Conservation (phyloP, 2,113 vertebrate species). For the Hystrix cristata region DNA sequence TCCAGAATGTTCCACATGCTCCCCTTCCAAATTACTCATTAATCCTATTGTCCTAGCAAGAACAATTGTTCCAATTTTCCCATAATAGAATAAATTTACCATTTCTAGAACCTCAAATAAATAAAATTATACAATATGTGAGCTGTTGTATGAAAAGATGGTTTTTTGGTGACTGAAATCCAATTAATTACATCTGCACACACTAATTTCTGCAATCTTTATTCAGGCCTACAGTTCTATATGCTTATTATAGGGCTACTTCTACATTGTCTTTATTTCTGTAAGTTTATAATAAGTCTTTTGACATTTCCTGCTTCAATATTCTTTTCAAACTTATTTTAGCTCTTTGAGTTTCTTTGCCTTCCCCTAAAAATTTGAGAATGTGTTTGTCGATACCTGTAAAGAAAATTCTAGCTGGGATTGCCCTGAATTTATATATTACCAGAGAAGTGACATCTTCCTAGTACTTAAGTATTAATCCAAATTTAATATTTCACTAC, state of each 20-base stretch:
- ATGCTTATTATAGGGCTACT: background rate
- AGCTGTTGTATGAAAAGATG: background rate
- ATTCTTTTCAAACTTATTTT: background rate
- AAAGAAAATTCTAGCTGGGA: background rate
- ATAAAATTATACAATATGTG: background rate
- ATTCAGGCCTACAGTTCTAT: background rate
- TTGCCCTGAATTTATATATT: background rate
- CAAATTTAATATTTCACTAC: slow-evolving; percentile 2
- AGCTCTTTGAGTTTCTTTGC: background rate
- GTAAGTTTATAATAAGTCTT: background rate
- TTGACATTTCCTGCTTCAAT: background rate
- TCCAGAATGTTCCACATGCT: background rate
- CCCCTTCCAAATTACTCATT: background rate
- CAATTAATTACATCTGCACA: background rate
- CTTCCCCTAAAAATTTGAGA: background rate
- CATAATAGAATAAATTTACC: background rate
- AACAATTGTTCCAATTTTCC: background rate
- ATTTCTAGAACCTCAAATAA: background rate
- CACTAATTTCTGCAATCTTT: background rate
- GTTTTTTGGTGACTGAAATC: background rate
- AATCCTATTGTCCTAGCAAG: background rate
- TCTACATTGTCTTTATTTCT: background rate
- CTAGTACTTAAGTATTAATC: background rate
- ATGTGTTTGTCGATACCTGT: background rate
- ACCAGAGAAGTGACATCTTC: background rate